Conservation (phyloP, 2,113 vertebrate genomes). For the Anas platyrhynchos region DNA sequence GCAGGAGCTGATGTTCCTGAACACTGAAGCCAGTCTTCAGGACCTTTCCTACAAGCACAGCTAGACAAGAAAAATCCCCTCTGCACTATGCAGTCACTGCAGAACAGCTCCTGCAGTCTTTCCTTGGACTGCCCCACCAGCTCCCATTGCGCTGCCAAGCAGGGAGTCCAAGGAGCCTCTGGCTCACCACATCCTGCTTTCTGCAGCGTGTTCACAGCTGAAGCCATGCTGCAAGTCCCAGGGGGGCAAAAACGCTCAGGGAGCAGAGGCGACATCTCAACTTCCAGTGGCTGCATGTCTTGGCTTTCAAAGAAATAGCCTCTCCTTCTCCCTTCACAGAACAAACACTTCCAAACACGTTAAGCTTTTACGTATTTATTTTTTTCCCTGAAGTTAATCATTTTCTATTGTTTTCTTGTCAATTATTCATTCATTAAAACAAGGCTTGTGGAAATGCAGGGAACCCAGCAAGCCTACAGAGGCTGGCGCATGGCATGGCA, state of each 20-base stretch:
- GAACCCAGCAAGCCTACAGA: neutral
- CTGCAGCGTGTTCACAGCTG: neutral
- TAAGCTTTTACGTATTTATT: slow-evolving; percentile 13
- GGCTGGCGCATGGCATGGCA: accelerated
- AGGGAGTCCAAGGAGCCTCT: slow-evolving; percentile 21
- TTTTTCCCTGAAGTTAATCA: slow-evolving; percentile 8
- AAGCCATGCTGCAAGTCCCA: neutral
- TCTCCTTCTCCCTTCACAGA: neutral
- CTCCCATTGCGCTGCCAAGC: neutral
- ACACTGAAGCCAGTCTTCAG: neutral
- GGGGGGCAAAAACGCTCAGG: neutral
- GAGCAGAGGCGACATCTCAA: neutral
- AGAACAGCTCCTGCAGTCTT: neutral
- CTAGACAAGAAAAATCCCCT: neutral
- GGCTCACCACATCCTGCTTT: slow-evolving; percentile 57
- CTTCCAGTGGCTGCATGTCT: slow-evolving; percentile 12
- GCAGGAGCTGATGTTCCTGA: neutral
- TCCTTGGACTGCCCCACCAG: neutral
- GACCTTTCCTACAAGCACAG: neutral
- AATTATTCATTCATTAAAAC: slow-evolving; percentile 53
- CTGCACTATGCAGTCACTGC: neutral
- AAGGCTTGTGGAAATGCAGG: neutral
- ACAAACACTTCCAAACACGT: slow-evolving; percentile 8
- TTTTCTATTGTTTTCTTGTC: slow-evolving; percentile 45
- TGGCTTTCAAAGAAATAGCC: slow-evolving; percentile 35